These are phyloP conservation scores for Trissoscelio sp. DNA, from an alignment of 2,888 invertebrate species.

Conservation along the genomic window DNA sequence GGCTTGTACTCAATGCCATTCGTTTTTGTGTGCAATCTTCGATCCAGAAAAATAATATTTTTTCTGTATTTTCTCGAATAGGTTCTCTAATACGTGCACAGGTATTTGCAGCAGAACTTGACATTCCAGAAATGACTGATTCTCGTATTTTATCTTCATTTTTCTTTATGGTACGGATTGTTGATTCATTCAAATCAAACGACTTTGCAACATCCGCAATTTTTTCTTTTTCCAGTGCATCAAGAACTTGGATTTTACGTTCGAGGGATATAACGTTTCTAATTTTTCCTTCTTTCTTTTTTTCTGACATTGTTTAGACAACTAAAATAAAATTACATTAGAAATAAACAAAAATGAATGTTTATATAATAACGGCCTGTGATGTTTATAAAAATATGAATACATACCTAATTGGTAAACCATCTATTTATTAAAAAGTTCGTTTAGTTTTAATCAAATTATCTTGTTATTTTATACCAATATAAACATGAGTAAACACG, in stretches of 20 bases:
- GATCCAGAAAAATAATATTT: constrained; percentile 63
- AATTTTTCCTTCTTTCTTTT: no score
- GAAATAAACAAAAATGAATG: background rate
- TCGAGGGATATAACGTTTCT: constrained; percentile 51
- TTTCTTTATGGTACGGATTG: constrained; percentile 61
- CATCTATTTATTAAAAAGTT: no score
- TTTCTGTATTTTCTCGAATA: constrained; percentile 63
- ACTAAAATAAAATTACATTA: constrained; percentile 10
- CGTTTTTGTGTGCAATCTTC: constrained; percentile 63
- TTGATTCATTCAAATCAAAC: constrained; percentile 62
- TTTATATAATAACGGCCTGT: background rate
- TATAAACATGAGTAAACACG: no score
- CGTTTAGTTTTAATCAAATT: no score
- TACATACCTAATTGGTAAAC: no score
- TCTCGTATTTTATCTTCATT: constrained; percentile 51
- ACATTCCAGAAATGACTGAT: background rate
- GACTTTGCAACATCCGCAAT: constrained; percentile 59
- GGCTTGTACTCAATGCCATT: constrained; percentile 64
- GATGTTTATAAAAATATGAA: no score
- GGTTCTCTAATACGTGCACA: background rate
- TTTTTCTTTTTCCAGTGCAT: constrained; percentile 59
- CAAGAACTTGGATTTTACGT: constrained; percentile 62
- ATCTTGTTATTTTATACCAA: no score
- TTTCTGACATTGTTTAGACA: background rate
- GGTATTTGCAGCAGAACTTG: background rate